Evolutionary conservation across 2,113 vertebrate genomes (phyloP).

Genomic region (Corydoras maculifer): DNA sequence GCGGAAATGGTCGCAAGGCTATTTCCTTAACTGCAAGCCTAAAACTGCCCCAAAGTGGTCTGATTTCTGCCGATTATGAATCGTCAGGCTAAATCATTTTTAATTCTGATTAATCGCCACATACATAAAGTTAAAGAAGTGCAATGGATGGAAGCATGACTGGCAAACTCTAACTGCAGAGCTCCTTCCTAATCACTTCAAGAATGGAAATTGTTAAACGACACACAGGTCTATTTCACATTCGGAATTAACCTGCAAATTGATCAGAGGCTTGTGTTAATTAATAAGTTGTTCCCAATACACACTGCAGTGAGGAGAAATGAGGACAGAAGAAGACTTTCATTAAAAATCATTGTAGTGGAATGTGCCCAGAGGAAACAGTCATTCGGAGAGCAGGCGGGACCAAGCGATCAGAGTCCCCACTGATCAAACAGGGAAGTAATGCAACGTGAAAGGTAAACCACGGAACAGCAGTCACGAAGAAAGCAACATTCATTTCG

Average conservation of each 20-base stretch:
- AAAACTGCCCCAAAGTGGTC: too few species aligned
- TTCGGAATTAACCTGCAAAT: slow-evolving; percentile 19
- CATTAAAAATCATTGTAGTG: slow-evolving; percentile 22
- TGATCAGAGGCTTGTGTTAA: slow-evolving; percentile 22
- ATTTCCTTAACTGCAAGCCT: too few species aligned
- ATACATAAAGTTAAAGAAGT: too few species aligned
- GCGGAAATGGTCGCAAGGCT: too few species aligned
- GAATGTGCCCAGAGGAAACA: slow-evolving; percentile 18
- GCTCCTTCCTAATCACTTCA: neutral
- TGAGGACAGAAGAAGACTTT: slow-evolving; percentile 6
- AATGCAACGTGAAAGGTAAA: slow-evolving; percentile 35
- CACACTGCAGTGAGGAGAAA: slow-evolving; percentile 2
- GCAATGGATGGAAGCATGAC: too few species aligned
- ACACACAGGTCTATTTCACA: neutral
- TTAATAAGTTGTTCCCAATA: slow-evolving; percentile 25
- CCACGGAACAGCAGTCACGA: neutral
- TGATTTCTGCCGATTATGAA: too few species aligned
- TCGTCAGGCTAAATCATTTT: too few species aligned
- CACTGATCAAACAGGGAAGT: slow-evolving; percentile 17
- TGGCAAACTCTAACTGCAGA: too few species aligned
- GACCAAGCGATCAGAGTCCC: neutral
- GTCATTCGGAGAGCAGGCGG: neutral
- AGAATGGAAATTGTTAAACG: slow-evolving; percentile 15
- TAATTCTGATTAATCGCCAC: too few species aligned
- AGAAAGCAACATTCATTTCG: slow-evolving; percentile 15